Conservation (phyloP, 2,797 vertebrate species). For the Semotilus atromaculatus region DNA sequence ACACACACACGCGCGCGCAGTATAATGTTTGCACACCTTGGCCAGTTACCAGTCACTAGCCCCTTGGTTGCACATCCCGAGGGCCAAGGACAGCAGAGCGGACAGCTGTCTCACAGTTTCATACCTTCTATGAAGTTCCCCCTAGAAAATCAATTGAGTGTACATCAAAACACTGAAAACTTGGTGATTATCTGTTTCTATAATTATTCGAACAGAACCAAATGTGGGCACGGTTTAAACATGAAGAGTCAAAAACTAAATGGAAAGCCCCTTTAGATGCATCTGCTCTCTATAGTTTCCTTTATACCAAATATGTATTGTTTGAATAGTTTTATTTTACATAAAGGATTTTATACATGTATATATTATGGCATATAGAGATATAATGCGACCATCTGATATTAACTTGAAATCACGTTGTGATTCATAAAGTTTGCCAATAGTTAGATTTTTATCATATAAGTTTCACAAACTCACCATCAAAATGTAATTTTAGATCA, state of each 20-base stretch:
- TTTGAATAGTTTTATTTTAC: no score
- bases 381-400: not conserved
- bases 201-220: not conserved
- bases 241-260: not conserved
- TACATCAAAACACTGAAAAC: not conserved
- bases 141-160: not conserved
- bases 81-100: conserved; percentile 47
- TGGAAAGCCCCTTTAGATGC: not conserved
- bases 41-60: conserved; percentile 45
- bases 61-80: conserved; percentile 42
- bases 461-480: not conserved
- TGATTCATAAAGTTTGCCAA: not conserved
- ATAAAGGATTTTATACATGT: no score
- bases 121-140: conserved; percentile 45
- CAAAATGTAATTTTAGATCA: not conserved
- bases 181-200: not conserved
- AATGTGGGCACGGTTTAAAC: not conserved
- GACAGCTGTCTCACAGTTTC: conserved; percentile 56
- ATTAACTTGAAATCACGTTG: not conserved
- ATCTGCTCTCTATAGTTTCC: not conserved
- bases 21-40: conserved; percentile 38
- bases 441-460: not conserved
- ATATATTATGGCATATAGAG: not conserved
- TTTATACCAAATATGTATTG: not conserved
- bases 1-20: conserved; percentile 10